Conservation (phyloP, 1,140 invertebrate genomes). For the Drosophila micromelanica region DNA sequence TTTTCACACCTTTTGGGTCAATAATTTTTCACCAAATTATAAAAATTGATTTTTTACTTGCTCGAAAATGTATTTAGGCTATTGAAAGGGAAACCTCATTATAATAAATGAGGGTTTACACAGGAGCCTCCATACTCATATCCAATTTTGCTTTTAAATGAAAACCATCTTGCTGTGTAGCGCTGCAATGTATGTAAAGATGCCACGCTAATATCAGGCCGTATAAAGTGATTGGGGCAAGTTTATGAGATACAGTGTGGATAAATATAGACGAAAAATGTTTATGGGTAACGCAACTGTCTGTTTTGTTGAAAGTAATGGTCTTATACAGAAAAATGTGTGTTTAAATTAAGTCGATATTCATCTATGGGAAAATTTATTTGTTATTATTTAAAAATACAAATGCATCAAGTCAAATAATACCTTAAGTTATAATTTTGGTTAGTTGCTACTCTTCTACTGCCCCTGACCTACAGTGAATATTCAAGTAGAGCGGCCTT, state of each 20-base stretch:
- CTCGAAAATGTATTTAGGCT: conserved; percentile 7
- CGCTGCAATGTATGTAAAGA: conserved; percentile 10
- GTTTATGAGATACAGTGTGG: conserved; percentile 9
- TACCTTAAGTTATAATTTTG: neutral
- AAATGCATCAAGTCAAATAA: neutral
- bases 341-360: neutral
- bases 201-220: conserved; percentile 47
- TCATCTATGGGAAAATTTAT: neutral
- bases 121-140: neutral
- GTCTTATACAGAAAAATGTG: neutral
- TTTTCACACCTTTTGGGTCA: conserved; percentile 70
- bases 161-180: neutral
- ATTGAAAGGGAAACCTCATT: conserved; percentile 43
- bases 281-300: conserved; percentile 27
- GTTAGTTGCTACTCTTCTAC: neutral
- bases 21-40: conserved; percentile 45
- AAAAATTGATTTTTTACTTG: conserved; percentile 50
- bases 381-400: neutral
- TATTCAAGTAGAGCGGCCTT: neutral
- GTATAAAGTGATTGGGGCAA: conserved; percentile 61
- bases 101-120: conserved; percentile 53
- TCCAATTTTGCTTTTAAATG: neutral
- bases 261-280: conserved; percentile 59
- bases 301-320: neutral
- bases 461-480: neutral